These are phyloP conservation scores for Noctilio leporinus DNA, from an alignment of 2,113 vertebrate genomes.

Conservation along the genomic window DNA sequence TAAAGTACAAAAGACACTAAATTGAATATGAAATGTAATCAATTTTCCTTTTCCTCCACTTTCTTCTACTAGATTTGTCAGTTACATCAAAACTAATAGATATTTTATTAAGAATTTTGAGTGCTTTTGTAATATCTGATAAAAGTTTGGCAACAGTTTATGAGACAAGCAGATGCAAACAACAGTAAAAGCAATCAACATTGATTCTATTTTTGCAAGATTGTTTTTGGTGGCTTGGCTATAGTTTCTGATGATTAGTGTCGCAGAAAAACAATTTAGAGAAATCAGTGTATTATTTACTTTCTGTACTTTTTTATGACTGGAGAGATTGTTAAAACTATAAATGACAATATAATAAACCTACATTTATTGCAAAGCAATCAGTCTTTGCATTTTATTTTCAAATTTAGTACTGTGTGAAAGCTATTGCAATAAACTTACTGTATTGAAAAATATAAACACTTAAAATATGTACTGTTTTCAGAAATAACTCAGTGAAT, in stretches of 20 bases:
- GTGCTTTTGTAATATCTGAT: constrained; percentile 33
- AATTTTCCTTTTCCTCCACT: background rate
- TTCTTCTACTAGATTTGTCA: background rate
- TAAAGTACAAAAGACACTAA: background rate
- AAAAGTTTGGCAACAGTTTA: constrained; percentile 35
- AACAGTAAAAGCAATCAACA: constrained; percentile 36
- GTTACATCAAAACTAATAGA: constrained; percentile 11
- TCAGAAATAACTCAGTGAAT: background rate
- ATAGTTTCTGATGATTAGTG: constrained; percentile 30
- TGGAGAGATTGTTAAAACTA: background rate
- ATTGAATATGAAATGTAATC: background rate
- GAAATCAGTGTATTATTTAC: constrained; percentile 52
- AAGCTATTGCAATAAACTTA: background rate
- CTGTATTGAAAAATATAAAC: background rate
- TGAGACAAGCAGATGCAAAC: constrained; percentile 37
- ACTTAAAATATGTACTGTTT: background rate
- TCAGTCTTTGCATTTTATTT: background rate
- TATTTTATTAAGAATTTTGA: constrained; percentile 52
- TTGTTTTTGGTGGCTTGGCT: background rate
- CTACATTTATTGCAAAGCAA: background rate
- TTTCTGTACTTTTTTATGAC: background rate
- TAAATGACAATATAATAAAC: background rate
- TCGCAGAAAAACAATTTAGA: constrained; percentile 41
- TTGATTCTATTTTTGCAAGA: background rate
- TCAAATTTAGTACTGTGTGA: background rate